These are phyloP conservation scores for Bettongia penicillata DNA, from an alignment of 2,113 vertebrate species.

Conservation along the genomic window DNA sequence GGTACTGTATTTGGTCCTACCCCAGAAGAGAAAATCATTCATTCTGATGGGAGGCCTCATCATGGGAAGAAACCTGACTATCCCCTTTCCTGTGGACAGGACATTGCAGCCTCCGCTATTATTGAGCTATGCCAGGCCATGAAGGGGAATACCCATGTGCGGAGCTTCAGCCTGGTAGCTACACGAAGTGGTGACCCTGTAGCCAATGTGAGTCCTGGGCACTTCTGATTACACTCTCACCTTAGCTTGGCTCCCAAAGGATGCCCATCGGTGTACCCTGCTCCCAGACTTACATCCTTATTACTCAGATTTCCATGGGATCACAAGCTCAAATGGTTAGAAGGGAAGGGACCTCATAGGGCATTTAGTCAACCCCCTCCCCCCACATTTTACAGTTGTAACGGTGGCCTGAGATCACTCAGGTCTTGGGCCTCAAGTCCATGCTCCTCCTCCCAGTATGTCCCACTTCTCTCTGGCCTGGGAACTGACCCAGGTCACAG, in stretches of 20 bases:
- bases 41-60: neutral
- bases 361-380: neutral
- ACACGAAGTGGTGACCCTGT: slow-evolving; percentile 96
- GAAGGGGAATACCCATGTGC: slow-evolving; percentile 92
- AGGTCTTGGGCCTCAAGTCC: too few relatives aligned
- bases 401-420: neutral
- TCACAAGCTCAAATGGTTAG: neutral
- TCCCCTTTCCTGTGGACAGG: slow-evolving; percentile 79
- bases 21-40: neutral
- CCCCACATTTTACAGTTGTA: neutral
- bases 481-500: neutral
- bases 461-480: neutral
- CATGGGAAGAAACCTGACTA: neutral
- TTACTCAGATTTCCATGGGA: neutral
- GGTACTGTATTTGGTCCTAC: slow-evolving; percentile 79
- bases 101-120: slow-evolving; percentile 92
- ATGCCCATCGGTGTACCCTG: neutral
- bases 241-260: neutral
- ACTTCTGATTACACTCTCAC: neutral
- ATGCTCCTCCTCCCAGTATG: neutral
- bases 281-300: neutral
- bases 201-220: slow-evolving; percentile 87
- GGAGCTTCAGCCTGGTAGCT: slow-evolving; percentile 92
- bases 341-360: neutral
- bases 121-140: slow-evolving; percentile 93